Evolutionary conservation across 2,797 vertebrate genomes (phyloP).

Genomic region (Rousettus madagascariensis): DNA sequence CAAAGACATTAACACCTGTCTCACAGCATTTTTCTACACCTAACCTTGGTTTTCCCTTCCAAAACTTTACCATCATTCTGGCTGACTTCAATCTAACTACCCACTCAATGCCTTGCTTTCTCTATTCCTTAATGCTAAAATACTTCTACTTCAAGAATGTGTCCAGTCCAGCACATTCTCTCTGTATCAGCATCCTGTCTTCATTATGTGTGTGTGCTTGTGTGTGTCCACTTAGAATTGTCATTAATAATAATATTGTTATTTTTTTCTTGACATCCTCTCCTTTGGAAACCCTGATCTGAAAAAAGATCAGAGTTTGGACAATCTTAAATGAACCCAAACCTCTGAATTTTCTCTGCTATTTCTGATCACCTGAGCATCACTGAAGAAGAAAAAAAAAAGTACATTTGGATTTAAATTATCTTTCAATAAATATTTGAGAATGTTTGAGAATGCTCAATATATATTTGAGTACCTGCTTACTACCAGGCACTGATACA

Average conservation of each 20-base stretch:
- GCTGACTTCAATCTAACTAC: not conserved
- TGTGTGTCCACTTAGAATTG: not conserved
- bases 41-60: not conserved
- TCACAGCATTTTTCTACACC: not conserved
- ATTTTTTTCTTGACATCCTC: not conserved
- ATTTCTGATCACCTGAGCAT: not conserved
- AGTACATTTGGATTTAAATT: not conserved
- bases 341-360: not conserved
- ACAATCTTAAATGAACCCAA: not conserved
- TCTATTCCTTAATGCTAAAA: not conserved
- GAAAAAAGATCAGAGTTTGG: not conserved
- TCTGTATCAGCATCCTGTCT: not conserved
- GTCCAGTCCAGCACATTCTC: not conserved
- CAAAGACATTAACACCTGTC: not conserved
- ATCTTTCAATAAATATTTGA: not conserved
- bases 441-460: not conserved
- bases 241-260: not conserved
- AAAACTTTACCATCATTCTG: not conserved
- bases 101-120: not conserved
- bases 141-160: not conserved
- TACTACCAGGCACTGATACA: not conserved
- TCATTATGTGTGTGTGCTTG: not conserved
- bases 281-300: not conserved
- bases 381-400: not conserved
- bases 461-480: not conserved